A percentile compares a stretch with the other conserved stretches of the same genome.
These are phyloP conservation scores for Channallabes apus DNA, from an alignment of 2,797 vertebrate species.

Conservation along the genomic window DNA sequence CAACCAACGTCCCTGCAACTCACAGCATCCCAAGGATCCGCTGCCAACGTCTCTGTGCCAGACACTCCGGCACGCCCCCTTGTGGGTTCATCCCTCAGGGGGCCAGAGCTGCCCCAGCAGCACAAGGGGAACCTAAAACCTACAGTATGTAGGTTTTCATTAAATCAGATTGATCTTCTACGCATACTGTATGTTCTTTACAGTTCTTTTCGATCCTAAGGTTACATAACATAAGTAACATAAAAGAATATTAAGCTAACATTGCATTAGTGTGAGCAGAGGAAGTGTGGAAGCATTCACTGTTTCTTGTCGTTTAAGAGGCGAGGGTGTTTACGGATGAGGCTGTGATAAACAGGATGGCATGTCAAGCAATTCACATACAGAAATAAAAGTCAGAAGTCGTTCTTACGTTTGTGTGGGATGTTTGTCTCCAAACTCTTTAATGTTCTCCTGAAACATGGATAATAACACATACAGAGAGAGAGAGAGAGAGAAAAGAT, in stretches of 20 bases:
- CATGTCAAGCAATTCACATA: conserved; percentile 7
- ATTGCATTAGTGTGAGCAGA: neutral
- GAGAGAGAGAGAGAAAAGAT: conserved; percentile 57
- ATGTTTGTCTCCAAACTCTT: conserved; percentile 94
- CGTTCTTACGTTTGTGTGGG: conserved; percentile 90
- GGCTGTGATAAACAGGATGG: conserved; percentile 5
- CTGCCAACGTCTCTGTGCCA: too few relatives aligned
- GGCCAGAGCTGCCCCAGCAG: too few relatives aligned
- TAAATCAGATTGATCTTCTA: neutral
- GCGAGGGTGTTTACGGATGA: neutral
- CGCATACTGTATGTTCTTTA: neutral
- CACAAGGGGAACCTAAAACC: too few relatives aligned
- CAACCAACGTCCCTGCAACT: too few relatives aligned
- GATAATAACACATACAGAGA: conserved; percentile 69
- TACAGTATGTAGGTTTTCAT: neutral
- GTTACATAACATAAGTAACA: too few relatives aligned
- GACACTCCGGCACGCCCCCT: too few relatives aligned
- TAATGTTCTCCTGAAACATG: conserved; percentile 88
- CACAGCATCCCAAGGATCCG: too few relatives aligned
- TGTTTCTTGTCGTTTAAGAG: neutral
- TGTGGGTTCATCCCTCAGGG: too few relatives aligned
- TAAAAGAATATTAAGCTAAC: neutral
- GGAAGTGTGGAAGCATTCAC: neutral
- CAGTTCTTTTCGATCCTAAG: neutral
- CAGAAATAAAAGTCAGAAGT: conserved; percentile 51